Conservation (phyloP, 2,888 invertebrate species). For the Phlogophora meticulosa region DNA sequence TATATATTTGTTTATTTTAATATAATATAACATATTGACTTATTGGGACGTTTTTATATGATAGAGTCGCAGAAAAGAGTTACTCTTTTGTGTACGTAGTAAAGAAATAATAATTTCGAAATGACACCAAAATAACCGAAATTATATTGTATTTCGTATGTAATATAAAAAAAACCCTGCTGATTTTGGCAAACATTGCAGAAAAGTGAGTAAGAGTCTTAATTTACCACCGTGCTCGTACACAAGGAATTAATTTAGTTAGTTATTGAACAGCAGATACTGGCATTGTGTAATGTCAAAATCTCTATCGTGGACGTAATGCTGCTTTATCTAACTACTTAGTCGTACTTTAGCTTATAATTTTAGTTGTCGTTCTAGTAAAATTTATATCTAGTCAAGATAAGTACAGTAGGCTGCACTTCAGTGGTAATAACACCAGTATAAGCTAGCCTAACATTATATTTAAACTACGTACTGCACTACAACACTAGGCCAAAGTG, state of each 20-base stretch:
- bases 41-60: conserved; percentile 4
- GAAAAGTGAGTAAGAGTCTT: neutral
- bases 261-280: neutral
- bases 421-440: no score
- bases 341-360: conserved; percentile 4
- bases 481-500: no score
- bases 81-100: neutral
- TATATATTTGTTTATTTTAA: neutral
- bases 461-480: no score
- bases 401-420: neutral
- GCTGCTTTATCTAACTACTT: conserved; percentile 17
- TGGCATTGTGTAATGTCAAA: neutral
- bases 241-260: neutral
- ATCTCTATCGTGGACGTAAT: neutral
- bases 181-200: no score
- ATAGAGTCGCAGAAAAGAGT: neutral
- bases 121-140: no score
- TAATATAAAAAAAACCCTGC: no score
- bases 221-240: neutral
- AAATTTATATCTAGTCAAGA: conserved; percentile 32
- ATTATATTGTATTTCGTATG: no score
- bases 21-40: conserved; percentile 1
- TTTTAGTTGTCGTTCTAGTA: conserved; percentile 32
- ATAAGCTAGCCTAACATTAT: no score
- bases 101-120: no score